Base-by-base conservation (phyloP, 2,113 vertebrate species). In the Pterocles orientalis region DNA sequence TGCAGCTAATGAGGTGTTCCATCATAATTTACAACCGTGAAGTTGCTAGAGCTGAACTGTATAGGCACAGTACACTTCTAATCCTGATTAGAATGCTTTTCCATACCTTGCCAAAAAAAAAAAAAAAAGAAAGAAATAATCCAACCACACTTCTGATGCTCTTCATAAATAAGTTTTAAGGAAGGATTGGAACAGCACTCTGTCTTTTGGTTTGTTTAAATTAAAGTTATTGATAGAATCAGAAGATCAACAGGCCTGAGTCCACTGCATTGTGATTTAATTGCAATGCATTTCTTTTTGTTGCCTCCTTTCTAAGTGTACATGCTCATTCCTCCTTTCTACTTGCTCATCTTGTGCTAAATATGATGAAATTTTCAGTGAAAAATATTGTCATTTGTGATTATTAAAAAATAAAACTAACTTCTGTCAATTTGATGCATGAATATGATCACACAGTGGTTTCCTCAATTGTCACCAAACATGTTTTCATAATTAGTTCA, bases 1-100 rank as follows among this genome's bases (percentile, higher is more conserved):
- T 88, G 97, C 80, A 97, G 97, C 96, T 97, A 98, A 98, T 97
- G 97, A 98, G 97, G 98, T 97, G 98, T 98, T 98, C 98, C 97
- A 96, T 98, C 98, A 98, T 97, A 98, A 98, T 98, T 98, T 95
- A 98, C 97, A 98, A 97, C 97, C 90, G 79, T 97, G 94, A 97
- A 97, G 97, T 97, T 62, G 70, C 97, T 97, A 94, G 94, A 97
- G 82, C 84, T 72, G 94, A 97, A 98, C 92, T 96, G 93, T 92
- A 97, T 76, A 96, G 94, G 94, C 97, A 95, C 70, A 95, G 96
- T 92, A 98, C 92, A 96, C 90, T 97, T 97, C 96, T 98, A 98
- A 98, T 97, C 95, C 97, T 82, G 80, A 88, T 69, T 54, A 51
- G 57, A 90, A 84, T 58, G 84, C 43, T 94, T 91, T 88, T 94